Percentiles rank a stretch among this genome's conserved stretches.
These are phyloP conservation scores for Zygothrica quintamaculata DNA, from an alignment of 2,888 invertebrate species.

Conservation along the genomic window DNA sequence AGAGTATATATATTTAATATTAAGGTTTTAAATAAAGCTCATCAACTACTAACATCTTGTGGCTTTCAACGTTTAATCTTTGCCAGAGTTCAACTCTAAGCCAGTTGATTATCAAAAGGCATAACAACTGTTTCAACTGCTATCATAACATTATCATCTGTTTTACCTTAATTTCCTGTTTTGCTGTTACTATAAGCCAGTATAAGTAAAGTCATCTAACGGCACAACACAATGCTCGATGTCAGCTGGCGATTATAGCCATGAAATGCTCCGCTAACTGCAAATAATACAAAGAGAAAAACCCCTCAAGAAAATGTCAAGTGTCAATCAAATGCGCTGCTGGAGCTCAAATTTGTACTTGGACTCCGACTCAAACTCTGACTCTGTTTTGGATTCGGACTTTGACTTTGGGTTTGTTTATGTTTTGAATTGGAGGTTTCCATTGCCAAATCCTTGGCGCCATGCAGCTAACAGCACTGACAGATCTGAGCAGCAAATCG, in stretches of 20 bases:
- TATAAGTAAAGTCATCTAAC: conserved; percentile 53
- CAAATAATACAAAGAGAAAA: too few relatives aligned
- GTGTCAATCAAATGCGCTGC: conserved; percentile 76
- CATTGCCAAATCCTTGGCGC: conserved; percentile 61
- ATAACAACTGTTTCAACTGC: conserved; percentile 14
- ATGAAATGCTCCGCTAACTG: conserved; percentile 55
- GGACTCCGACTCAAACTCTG: conserved; percentile 3
- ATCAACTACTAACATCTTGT: too few relatives aligned
- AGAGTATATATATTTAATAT: too few relatives aligned
- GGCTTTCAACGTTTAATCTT: conserved; percentile 3
- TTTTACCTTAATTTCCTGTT: background rate
- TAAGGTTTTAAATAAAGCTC: too few relatives aligned
- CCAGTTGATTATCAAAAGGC: conserved; percentile 48
- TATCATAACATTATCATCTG: conserved; percentile 65
- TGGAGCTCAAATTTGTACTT: conserved; percentile 33
- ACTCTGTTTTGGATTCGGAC: too few relatives aligned
- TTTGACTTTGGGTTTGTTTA: background rate
- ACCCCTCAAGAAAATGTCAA: conserved; percentile 70
- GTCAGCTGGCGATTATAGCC: conserved; percentile 67
- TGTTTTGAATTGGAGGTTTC: conserved; percentile 1
- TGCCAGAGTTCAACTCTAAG: conserved; percentile 16
- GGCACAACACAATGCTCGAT: conserved; percentile 50
- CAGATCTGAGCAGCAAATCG: background rate
- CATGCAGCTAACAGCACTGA: conserved; percentile 39
- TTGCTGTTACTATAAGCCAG: too few relatives aligned